Conservation (phyloP, 2,888 invertebrate species). For the Lasioglossum figueresi region DNA sequence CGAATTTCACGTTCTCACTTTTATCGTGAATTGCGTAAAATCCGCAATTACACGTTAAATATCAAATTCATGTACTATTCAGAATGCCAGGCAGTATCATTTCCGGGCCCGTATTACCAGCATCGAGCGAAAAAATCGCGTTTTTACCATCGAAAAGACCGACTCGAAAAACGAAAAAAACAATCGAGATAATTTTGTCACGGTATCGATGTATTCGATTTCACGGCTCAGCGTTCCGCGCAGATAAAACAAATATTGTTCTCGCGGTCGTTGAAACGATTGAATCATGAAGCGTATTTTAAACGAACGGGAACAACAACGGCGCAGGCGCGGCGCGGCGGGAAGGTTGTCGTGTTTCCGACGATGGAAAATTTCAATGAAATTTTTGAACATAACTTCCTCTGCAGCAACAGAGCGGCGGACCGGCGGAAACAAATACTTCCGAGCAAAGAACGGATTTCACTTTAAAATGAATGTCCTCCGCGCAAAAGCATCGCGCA, state of each 20-base stretch:
- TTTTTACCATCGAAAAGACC: neutral
- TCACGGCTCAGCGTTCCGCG: neutral
- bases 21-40: no score
- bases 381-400: slow-evolving; percentile 29
- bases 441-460: slow-evolving; percentile 38
- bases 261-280: neutral
- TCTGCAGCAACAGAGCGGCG: neutral
- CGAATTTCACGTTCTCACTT: no score
- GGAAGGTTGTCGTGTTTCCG: neutral
- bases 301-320: neutral
- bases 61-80: neutral
- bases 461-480: slow-evolving; percentile 51
- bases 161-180: neutral
- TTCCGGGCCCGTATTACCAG: neutral
- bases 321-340: neutral
- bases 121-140: neutral
- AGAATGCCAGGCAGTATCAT: neutral
- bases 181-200: neutral
- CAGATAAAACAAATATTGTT: neutral
- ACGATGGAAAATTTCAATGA: neutral
- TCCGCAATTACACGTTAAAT: neutral
- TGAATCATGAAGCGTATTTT: slow-evolving; percentile 9
- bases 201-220: neutral
- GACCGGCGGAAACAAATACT: slow-evolving; percentile 20
- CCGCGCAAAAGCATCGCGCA: slow-evolving; percentile 36